Evolutionary conservation across 1,140 invertebrate species (phyloP).

Genomic region (Drosophila lini): DNA sequence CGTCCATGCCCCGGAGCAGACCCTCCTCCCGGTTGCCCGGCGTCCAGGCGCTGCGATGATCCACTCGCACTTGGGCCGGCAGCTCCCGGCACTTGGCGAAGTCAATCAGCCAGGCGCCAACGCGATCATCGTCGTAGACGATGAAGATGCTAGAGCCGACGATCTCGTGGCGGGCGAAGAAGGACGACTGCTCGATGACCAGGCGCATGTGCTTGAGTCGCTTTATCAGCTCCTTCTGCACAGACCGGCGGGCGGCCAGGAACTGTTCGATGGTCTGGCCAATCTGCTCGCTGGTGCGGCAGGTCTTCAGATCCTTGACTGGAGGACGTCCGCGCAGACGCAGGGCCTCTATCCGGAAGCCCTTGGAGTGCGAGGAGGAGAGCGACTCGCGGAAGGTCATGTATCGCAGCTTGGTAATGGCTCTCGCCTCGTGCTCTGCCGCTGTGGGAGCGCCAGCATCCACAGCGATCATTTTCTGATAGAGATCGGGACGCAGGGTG

Average conservation of each 20-base stretch:
- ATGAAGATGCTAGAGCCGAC: constrained; percentile 97
- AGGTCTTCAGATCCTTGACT: constrained; percentile 90
- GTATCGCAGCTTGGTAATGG: constrained; percentile 96
- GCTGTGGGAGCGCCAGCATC: constrained; percentile 93
- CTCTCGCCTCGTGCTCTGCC: constrained; percentile 90
- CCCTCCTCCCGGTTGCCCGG: constrained; percentile 98
- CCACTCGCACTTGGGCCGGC: constrained; percentile 89
- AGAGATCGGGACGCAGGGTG: constrained; percentile 91
- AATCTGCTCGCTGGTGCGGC: constrained; percentile 92
- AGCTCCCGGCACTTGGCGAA: constrained; percentile 95
- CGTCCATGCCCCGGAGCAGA: constrained; percentile 95
- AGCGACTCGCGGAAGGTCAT: constrained; percentile 98
- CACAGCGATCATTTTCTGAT: constrained; percentile 97
- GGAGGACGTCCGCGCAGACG: constrained; percentile 91
- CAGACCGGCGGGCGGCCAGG: constrained; percentile 88
- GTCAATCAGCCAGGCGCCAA: constrained; percentile 97
- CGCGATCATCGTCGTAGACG: constrained; percentile 94
- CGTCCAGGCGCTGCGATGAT: constrained; percentile 92
- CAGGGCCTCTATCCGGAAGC: constrained; percentile 98
- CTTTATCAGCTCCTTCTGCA: constrained; percentile 89
- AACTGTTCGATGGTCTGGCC: constrained; percentile 92
- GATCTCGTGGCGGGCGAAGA: constrained; percentile 96
- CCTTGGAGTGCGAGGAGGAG: constrained; percentile 95
- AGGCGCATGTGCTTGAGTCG: constrained; percentile 91
- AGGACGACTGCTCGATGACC: constrained; percentile 93